phyloP scores from a whole-genome alignment of 2,888 invertebrate species.

The Drosophila helvetica region DNA sequence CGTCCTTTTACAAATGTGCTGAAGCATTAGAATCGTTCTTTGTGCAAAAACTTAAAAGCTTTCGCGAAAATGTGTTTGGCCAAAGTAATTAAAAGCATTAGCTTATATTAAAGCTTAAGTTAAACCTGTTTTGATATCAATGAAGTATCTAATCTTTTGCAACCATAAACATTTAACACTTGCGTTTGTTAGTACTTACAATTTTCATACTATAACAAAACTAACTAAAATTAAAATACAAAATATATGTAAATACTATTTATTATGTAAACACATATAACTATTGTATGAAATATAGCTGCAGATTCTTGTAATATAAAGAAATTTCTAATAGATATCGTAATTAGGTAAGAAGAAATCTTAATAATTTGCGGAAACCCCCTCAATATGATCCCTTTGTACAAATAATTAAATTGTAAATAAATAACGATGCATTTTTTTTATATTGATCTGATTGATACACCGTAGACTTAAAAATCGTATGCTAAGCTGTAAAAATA shows the following conservation, averaged over 20 bases:
- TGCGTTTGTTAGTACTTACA: slow-evolving; percentile 1
- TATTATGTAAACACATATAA: not conserved
- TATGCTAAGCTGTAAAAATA: slow-evolving; percentile 16
- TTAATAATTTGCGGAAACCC: not conserved
- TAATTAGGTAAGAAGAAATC: not conserved
- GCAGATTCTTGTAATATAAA: slow-evolving; percentile 11
- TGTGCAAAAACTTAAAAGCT: slow-evolving; percentile 95
- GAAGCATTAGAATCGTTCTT: slow-evolving; percentile 97
- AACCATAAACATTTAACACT: not conserved
- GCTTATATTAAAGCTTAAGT: not conserved
- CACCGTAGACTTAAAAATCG: slow-evolving; percentile 3
- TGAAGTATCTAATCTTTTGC: slow-evolving; percentile 1
- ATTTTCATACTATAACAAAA: slow-evolving; percentile 1
- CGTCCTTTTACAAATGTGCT: slow-evolving; percentile 97
- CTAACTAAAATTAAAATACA: not conserved
- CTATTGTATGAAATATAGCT: not conserved
- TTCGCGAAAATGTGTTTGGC: slow-evolving; percentile 91
- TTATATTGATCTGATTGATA: slow-evolving; percentile 1
- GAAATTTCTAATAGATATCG: slow-evolving; percentile 3
- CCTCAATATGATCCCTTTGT: slow-evolving; percentile 10
- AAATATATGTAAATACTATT: slow-evolving; percentile 25
- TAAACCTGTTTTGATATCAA: slow-evolving; percentile 9
- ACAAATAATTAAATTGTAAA: slow-evolving; percentile 29
- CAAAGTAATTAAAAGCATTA: slow-evolving; percentile 53
- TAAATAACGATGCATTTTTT: slow-evolving; percentile 18